Evolutionary conservation across 2,888 invertebrate genomes (phyloP), one percentile per base, ranked within the genome.

Genomic region (Drosophila meridionalis): DNA sequence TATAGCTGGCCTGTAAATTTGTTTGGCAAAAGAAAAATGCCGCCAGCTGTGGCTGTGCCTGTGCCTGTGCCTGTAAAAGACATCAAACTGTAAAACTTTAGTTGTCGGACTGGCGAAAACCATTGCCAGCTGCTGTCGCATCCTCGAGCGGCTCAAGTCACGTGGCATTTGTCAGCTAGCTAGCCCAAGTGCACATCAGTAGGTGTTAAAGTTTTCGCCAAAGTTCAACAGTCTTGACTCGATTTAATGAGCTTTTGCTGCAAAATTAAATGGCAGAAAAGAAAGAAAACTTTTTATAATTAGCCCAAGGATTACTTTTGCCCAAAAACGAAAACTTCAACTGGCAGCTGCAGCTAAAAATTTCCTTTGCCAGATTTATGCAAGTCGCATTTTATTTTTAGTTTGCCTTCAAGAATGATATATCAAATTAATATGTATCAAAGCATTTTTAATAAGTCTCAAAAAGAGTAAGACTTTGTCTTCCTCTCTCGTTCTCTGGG

Each of bases 221-320:
- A 77, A 84, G 68, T 64, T 64, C 69, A 69, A 58, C 66, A 48
- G 55, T 75, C 67, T 69, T 71, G 73, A 69, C 69, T 68, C 45
- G 66, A 76, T 89, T 84, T 87, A 89, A 87, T 89, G 85, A 87
- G 87, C 78, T 78, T 87, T 86, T 77, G 70, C 69, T 50, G 53
- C 60, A 45, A 66, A 82, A 75, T 59, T 63, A 68, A 80, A 68
- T 45, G 68, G 36, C 62, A 72, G 50, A 38, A n/a, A 20, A 20
- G 20, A 20, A 20, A 20, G 20, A 48, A 70, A 74, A 81, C 69
- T 76, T 65, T 53, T 57, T 58, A 70, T 82, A 82, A 82, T 80
- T 80, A 82, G 79, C 53, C 50, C 14, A 4, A 38, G 53, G 26
- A 36, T 43, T 58, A 56, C 50, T 47, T 69, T 20, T 34, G 11